A percentile compares a stretch with the other conserved stretches of the same genome.
Evolutionary conservation across 2,113 vertebrate species (phyloP).

Genomic region (Epinephelus fuscoguttatus): DNA sequence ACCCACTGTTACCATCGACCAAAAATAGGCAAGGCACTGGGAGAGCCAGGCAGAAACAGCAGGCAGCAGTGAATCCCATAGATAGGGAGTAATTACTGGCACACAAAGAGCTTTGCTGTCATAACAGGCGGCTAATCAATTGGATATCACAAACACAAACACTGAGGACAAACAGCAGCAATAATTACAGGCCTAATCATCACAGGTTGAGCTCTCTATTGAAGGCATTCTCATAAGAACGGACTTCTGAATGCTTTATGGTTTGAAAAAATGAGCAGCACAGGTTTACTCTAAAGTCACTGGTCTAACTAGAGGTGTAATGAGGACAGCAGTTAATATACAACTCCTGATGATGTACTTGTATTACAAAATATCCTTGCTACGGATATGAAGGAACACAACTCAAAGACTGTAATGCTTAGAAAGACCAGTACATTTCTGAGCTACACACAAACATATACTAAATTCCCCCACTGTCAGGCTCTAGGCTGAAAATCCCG

Average conservation of each 20-base stretch:
- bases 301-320: background rate
- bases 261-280: background rate
- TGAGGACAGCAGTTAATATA: constrained; percentile 15
- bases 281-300: background rate
- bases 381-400: constrained; percentile 3
- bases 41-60: constrained; percentile 49
- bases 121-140: constrained; percentile 71
- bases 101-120: constrained; percentile 61
- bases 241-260: constrained; percentile 3
- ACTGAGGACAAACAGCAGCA: constrained; percentile 55
- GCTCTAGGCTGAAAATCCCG: constrained; percentile 45
- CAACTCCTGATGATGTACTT: background rate
- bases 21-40: constrained; percentile 56
- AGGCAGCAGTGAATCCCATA: constrained; percentile 55
- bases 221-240: constrained; percentile 17
- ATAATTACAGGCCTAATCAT: constrained; percentile 65
- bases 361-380: background rate
- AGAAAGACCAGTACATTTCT: background rate
- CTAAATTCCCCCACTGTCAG: constrained; percentile 32
- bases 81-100: constrained; percentile 65
- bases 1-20: constrained; percentile 56
- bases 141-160: constrained; percentile 68
- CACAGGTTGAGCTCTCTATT: constrained; percentile 55
- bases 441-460: constrained; percentile 21
- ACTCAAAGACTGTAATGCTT: background rate